Base-by-base conservation (phyloP, 2,113 vertebrate genomes). In the Corydoras sp. region DNA sequence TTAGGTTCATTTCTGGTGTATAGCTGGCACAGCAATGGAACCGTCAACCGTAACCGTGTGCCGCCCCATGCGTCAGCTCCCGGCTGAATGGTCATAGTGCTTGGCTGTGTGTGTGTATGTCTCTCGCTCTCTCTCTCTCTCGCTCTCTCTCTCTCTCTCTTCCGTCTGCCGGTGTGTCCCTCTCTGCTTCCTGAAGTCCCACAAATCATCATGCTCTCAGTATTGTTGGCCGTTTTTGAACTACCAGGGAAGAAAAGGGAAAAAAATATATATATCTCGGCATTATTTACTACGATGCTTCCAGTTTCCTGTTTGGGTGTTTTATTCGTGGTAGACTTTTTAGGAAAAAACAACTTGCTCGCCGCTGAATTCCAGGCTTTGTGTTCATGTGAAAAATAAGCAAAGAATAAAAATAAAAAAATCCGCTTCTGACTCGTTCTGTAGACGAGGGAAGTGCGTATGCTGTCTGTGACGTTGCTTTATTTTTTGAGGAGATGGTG, bases 221-320 rank as follows among this genome's bases (percentile, higher is more conserved):
- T 77, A 83, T 83, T 83, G 79, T 81, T 82, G 55, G 70, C 64
- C 53, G n/a, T 70, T 76, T 79, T 72, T 65, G 67, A 75, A 67
- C 58, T 31, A 73, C 65, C 75, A 75, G 75, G 78, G 74, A 76
- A 13, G 58, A 62, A 62, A 67, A 71, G 77, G 62, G 48, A 24
- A 24, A 24, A 24, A 24, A 24, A 24, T 1, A 8, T 32, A 24
- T 1, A 24, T 1, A 8, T 32, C n/a, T 58, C 71, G 18, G 69
- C 76, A 68, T 78, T 81, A 83, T 83, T 81, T 83, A 81, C 81
- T 72, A 72, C 64, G 56, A 74, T 79, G 61, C 60, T 43, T 56
- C 48, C 49, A 30, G 51, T 71, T 72, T 81, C 81, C 81, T 83
- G 79, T 83, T 83, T 79, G 73, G 75, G 74, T 83, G 77, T 81